phyloP scores from a whole-genome alignment of 2,797 vertebrate genomes.

The Mareca strepera region DNA sequence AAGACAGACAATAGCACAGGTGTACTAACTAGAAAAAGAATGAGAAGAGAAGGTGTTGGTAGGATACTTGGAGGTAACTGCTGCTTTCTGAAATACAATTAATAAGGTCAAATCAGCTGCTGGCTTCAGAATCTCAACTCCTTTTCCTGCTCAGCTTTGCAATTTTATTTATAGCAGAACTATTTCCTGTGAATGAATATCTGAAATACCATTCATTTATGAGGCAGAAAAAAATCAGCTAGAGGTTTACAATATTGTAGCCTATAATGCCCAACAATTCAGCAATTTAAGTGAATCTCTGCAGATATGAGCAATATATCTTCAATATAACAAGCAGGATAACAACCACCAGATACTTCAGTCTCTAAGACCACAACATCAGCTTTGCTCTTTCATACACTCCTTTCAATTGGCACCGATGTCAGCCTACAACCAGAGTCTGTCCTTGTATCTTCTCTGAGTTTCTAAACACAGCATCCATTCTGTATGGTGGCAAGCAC shows the following conservation, averaged over 20 bases:
- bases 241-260: slow-evolving; percentile 37
- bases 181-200: slow-evolving; percentile 73
- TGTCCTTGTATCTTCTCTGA: neutral
- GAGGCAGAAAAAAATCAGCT: slow-evolving; percentile 21
- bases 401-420: neutral
- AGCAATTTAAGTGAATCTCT: slow-evolving; percentile 7
- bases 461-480: neutral
- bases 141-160: slow-evolving; percentile 64
- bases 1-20: neutral
- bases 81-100: slow-evolving; percentile 8
- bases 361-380: neutral
- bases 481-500: neutral
- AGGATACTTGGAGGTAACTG: neutral
- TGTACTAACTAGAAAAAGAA: neutral
- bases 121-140: neutral
- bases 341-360: neutral
- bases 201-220: slow-evolving; percentile 72
- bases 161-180: slow-evolving; percentile 71
- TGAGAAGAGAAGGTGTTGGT: neutral
- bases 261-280: slow-evolving; percentile 16
- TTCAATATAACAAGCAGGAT: slow-evolving; percentile 9
- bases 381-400: neutral
- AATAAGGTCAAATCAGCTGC: neutral
- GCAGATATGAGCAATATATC: slow-evolving; percentile 13
- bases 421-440: neutral